These are phyloP conservation scores for Rhabdomys dilectus DNA, from an alignment of 2,113 vertebrate species.

Conservation along the genomic window DNA sequence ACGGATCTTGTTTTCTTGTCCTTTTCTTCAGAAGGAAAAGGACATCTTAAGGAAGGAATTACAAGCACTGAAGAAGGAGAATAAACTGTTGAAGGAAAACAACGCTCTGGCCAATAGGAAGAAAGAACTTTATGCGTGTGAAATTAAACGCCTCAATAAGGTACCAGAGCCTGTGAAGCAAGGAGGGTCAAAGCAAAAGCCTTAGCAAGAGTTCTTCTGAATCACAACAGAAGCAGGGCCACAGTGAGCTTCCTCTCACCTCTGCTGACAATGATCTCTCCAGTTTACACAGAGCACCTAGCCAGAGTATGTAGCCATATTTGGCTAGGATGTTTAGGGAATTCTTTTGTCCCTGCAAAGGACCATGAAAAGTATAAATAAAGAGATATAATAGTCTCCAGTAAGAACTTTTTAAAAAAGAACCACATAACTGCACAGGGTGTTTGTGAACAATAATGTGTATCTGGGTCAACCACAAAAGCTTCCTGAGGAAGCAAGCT, in stretches of 20 bases:
- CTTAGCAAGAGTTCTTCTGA: not conserved
- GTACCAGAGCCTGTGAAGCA: constrained; percentile 63
- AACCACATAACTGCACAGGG: constrained; percentile 68
- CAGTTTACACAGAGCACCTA: not conserved
- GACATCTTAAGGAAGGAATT: constrained; percentile 79
- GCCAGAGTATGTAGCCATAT: not conserved
- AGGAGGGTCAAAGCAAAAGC: not conserved
- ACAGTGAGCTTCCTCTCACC: not conserved
- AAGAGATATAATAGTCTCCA: constrained; percentile 28
- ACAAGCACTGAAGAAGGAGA: constrained; percentile 84
- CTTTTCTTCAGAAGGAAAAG: constrained; percentile 80
- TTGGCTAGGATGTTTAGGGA: not conserved
- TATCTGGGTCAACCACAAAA: constrained; percentile 84
- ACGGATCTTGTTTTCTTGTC: constrained; percentile 54
- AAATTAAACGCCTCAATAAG: constrained; percentile 88
- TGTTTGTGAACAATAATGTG: constrained; percentile 75
- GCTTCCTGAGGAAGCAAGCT: constrained; percentile 86
- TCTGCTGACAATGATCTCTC: not conserved
- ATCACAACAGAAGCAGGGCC: not conserved
- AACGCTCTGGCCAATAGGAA: constrained; percentile 74
- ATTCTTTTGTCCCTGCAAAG: not conserved
- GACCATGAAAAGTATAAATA: constrained; percentile 18
- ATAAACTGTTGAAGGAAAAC: constrained; percentile 85
- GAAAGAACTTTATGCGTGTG: constrained; percentile 85
- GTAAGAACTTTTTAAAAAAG: constrained; percentile 59